Conservation (phyloP, 2,888 invertebrate genomes). For the Abscondita cerata region DNA sequence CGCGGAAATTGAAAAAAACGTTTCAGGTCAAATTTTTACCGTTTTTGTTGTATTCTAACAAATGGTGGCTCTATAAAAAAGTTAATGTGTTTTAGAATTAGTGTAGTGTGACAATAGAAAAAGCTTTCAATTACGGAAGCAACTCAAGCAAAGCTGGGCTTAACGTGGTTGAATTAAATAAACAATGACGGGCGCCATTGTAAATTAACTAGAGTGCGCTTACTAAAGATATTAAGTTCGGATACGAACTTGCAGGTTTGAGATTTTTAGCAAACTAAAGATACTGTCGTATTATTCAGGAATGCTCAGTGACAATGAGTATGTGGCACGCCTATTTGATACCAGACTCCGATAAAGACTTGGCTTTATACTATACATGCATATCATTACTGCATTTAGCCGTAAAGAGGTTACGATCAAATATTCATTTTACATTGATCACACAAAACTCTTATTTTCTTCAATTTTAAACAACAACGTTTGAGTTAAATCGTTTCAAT, state of each 20-base stretch:
- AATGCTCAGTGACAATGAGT: constrained; percentile 57
- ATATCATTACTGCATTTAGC: constrained; percentile 51
- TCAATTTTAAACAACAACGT: not conserved
- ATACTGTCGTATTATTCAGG: constrained; percentile 58
- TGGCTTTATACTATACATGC: constrained; percentile 56
- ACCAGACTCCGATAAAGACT: constrained; percentile 55
- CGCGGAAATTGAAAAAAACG: no score
- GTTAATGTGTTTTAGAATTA: constrained; percentile 14
- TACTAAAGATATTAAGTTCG: constrained; percentile 29
- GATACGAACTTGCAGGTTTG: constrained; percentile 36
- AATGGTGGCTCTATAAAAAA: constrained; percentile 2
- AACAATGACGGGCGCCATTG: constrained; percentile 22
- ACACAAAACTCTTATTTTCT: not conserved
- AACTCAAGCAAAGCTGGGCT: constrained; percentile 22
- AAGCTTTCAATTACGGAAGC: constrained; percentile 21
- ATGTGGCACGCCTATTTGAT: constrained; percentile 55
- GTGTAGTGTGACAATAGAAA: constrained; percentile 26
- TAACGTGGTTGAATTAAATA: constrained; percentile 25
- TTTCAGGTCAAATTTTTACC: no score
- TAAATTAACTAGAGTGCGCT: constrained; percentile 28
- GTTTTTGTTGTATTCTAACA: no score
- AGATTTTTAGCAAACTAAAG: constrained; percentile 45
- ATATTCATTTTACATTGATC: no score
- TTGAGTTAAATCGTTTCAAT: constrained; percentile 1
- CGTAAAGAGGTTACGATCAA: constrained; percentile 4